Evolutionary conservation across 2,888 invertebrate species (phyloP), one percentile per base, ranked within the genome.

Genomic region (Muschampia plurimacula): DNA sequence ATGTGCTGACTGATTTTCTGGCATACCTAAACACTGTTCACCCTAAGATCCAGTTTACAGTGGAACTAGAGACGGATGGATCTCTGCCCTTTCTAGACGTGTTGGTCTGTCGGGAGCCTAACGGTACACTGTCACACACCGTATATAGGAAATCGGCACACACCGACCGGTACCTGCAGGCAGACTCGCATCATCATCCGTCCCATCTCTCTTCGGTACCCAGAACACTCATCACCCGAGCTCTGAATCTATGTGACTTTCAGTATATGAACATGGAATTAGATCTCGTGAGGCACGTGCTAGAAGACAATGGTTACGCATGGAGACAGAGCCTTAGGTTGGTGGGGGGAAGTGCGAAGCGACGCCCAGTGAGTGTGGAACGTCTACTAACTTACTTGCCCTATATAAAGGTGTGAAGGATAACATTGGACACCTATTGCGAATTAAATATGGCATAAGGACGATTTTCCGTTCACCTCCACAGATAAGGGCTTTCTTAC

Each of bases 361-460:
- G n/a, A 32, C 32, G 32, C 5, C 32, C 32, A 32, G 32, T 32
- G 32, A 15, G 52, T n/a, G 52, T 52, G 13, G 52, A 52, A 15
- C 52, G 52, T 52, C 2, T 52, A 6, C 52, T n/a, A 52, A 7
- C n/a, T 7, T 52, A 52, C 52, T 15, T 15, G 15, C 52, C 52
- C 15, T 52, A 52, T 52, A 15, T 52, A 52, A 52, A 52, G 52
- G 52, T 15, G 52, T 52, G 7, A 52, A n/a, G 52, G 52, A 52
- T 15, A 52, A 15, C 6, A 52, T 52, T 15, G 52, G 52, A 52
- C 8, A 52, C 15, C 52, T 52, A 7, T 15, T 52, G 52, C 52
- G 8, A 2, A 15, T 2, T 15, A 52, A 52, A 52, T 52, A 52
- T 15, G 49, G 49, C 49, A 52, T 52, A 52, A 52, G 15, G 15